phyloP scores from a whole-genome alignment of 2,797 vertebrate genomes.

The Galaxias olidus region DNA sequence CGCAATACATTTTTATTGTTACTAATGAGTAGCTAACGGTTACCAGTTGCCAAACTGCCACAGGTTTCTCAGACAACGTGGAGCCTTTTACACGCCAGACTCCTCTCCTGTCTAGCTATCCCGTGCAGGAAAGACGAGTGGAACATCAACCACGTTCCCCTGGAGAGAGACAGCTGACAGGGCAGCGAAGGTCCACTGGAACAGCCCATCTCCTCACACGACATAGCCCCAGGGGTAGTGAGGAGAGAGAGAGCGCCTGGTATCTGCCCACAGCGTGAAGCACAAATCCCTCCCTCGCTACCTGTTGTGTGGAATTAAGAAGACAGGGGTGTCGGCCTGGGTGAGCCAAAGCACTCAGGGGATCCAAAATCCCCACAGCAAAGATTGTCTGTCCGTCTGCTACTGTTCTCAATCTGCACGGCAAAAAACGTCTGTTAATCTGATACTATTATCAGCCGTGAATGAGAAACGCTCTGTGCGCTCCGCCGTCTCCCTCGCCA shows the following conservation, averaged over 20 bases:
- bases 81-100: neutral
- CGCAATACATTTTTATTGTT: no score
- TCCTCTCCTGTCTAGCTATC: neutral
- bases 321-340: slow-evolving; percentile 7
- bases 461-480: neutral
- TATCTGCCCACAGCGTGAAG: slow-evolving; percentile 14
- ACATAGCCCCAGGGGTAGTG: slow-evolving; percentile 8
- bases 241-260: slow-evolving; percentile 13
- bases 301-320: slow-evolving; percentile 28
- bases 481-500: neutral
- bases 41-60: slow-evolving; percentile 4
- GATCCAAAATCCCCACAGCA: slow-evolving; percentile 15
- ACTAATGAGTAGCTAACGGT: slow-evolving; percentile 5
- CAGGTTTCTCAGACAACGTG: neutral
- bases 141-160: slow-evolving; percentile 5
- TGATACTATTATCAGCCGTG: slow-evolving; percentile 13
- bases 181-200: slow-evolving; percentile 17
- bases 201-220: slow-evolving; percentile 10
- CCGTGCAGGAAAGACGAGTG: slow-evolving; percentile 6
- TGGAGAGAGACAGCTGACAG: slow-evolving; percentile 13
- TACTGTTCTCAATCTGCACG: neutral
- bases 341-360: slow-evolving; percentile 13
- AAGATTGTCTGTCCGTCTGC: neutral
- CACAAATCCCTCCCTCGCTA: slow-evolving; percentile 13
- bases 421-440: neutral